phyloP scores from a whole-genome alignment of 1,140 invertebrate species.

The Euwallacea similis region DNA sequence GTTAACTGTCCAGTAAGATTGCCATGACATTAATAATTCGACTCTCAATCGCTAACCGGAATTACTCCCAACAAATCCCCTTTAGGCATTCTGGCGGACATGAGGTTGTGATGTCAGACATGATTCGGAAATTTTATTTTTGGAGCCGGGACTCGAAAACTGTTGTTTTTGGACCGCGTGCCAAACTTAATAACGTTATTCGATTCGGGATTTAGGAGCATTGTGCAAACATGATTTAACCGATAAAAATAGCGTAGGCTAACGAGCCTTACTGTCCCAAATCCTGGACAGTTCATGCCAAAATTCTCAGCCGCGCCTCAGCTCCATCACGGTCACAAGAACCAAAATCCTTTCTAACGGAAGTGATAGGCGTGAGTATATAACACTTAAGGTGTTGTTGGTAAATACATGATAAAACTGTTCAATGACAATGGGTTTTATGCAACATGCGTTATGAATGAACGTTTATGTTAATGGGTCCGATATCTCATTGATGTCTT shows the following conservation, averaged over 20 bases:
- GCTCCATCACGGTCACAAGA: background rate
- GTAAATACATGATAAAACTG: constrained; percentile 27
- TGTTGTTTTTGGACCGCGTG: constrained; percentile 31
- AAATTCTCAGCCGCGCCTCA: too few species aligned
- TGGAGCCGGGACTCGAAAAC: constrained; percentile 16
- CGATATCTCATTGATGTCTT: constrained; percentile 22
- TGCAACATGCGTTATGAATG: constrained; percentile 31
- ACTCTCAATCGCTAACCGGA: too few species aligned
- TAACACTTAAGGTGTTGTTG: constrained; percentile 30
- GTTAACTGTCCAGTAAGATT: too few species aligned
- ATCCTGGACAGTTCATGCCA: background rate
- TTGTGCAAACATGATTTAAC: constrained; percentile 27
- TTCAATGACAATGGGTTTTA: constrained; percentile 34
- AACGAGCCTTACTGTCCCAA: background rate
- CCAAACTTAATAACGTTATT: constrained; percentile 31
- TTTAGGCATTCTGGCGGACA: constrained; percentile 1
- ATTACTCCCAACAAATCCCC: background rate
- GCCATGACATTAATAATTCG: too few species aligned
- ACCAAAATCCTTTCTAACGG: constrained; percentile 32
- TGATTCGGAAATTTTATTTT: constrained; percentile 31
- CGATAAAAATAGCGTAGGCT: constrained; percentile 32
- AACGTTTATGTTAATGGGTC: constrained; percentile 27
- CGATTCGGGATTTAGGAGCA: constrained; percentile 18
- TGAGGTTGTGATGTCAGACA: constrained; percentile 1
- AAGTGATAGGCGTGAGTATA: constrained; percentile 35